Evolutionary conservation across 1,140 invertebrate genomes (phyloP), one percentile per base, ranked within the genome.

Genomic region (Bombus sibiricus): DNA sequence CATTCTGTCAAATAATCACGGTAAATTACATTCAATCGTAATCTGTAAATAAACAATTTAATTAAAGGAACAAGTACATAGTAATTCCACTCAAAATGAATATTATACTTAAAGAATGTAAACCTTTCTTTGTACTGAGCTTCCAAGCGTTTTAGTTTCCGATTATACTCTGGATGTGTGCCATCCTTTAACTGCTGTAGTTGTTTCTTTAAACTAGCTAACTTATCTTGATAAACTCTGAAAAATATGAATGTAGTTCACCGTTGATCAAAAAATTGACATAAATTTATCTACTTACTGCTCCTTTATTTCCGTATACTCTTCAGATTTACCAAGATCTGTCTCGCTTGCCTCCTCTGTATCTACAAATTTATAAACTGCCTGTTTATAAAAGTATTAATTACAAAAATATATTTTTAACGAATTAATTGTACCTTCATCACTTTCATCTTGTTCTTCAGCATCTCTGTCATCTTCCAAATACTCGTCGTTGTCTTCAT

Each of bases 151-250:
- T 97, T 98, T 0, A 98, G 94, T 92, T 97, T 96, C 83, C 97
- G 97, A 79, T 98, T 96, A 92, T 98, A 99, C 88, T 99, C 98
- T 1, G 98, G 97, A 95, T 99, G 97, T 25, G 96, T 96, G 1
- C 98, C 97, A 91, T 98, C 98, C 92, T 98, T 97, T 6, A 99
- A 93, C 91, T 99, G 98, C 86, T 98, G 97, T 37, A 99, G 90
- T 92, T 98, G 98, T 87, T 98, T 98, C 94, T 99, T 99, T 15
- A 99, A 95, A 93, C 96, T 97, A 1, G 97, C 97, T 81, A 99
- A 94, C 94, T 99, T 99, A 92, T 99, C 98, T 93, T 98, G 98
- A 93, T 99, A 99, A 95, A 99, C 98, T 94, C 98, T 98, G 92
- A 3, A 95, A 95, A 81, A 91, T 86, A 22, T 74, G 53, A 57